phyloP scores from a whole-genome alignment of 2,113 vertebrate species.

The Falcunculus frontatus region DNA sequence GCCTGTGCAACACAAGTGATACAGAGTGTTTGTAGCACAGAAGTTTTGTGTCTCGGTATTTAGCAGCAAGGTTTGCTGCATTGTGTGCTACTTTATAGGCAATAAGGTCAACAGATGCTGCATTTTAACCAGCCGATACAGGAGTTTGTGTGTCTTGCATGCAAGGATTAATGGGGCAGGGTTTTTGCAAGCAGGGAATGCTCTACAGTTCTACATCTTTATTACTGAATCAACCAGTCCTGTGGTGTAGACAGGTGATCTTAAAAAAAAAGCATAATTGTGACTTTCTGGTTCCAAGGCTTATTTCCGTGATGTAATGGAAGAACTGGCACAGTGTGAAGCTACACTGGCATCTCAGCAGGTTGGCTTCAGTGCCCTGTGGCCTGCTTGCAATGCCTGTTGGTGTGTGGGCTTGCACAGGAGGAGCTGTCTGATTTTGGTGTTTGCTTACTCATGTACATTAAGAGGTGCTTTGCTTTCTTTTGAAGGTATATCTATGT shows the following conservation, averaged over 20 bases:
- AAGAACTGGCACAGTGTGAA: background rate
- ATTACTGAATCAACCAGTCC: background rate
- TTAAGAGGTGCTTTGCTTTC: constrained; percentile 18
- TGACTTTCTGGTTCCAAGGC: background rate
- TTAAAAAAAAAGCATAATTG: background rate
- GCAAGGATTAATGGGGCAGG: background rate
- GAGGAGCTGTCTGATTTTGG: background rate
- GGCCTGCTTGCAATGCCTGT: background rate
- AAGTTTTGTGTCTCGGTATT: rapidly evolving
- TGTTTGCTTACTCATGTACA: background rate
- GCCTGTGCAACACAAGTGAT: background rate
- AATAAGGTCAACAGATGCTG: background rate
- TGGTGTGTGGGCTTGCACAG: background rate
- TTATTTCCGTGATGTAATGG: background rate
- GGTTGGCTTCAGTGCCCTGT: background rate
- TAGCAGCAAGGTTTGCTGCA: background rate
- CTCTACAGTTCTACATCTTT: background rate
- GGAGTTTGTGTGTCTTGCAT: background rate
- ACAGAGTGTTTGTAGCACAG: background rate
- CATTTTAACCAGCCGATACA: background rate
- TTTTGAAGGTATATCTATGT: constrained; percentile 85
- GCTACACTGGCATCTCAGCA: background rate
- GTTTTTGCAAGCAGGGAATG: background rate
- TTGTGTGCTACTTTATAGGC: background rate
- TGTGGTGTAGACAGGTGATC: background rate